These are phyloP conservation scores for Callipepla californica DNA, from an alignment of 2,113 vertebrate species.

Conservation along the genomic window DNA sequence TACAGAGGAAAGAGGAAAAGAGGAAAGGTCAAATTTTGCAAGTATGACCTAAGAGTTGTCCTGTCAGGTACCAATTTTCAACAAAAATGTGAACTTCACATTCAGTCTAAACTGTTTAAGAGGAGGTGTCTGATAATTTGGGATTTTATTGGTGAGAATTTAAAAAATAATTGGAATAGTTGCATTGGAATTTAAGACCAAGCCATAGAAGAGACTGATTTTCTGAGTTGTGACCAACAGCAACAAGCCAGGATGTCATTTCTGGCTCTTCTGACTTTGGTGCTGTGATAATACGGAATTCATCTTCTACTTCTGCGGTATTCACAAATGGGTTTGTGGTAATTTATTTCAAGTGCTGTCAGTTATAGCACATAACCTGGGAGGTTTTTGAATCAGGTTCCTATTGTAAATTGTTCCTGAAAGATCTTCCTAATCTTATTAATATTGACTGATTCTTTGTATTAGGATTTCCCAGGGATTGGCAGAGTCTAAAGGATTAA, in stretches of 20 bases:
- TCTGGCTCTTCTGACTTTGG: background rate
- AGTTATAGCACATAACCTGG: background rate
- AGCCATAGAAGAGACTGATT: background rate
- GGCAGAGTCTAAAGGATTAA: constrained; percentile 49
- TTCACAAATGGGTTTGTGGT: background rate
- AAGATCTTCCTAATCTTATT: constrained; percentile 44
- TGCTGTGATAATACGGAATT: background rate
- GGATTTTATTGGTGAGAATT: background rate
- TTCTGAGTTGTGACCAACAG: background rate
- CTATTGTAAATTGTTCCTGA: constrained; percentile 50
- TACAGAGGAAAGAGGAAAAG: background rate
- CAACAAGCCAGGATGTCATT: background rate
- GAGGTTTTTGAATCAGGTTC: background rate
- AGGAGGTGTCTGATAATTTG: background rate
- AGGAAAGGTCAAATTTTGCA: background rate
- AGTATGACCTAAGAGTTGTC: background rate
- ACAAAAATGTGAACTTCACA: background rate
- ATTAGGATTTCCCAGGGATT: constrained; percentile 56
- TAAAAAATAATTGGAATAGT: background rate
- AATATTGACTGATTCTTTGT: constrained; percentile 41
- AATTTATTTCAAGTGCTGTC: constrained; percentile 30
- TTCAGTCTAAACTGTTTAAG: background rate
- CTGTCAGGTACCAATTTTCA: background rate
- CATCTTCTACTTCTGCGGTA: background rate
- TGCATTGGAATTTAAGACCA: background rate